These are phyloP conservation scores for Ceratina japonica DNA, from an alignment of 1,140 invertebrate genomes.

Conservation along the genomic window DNA sequence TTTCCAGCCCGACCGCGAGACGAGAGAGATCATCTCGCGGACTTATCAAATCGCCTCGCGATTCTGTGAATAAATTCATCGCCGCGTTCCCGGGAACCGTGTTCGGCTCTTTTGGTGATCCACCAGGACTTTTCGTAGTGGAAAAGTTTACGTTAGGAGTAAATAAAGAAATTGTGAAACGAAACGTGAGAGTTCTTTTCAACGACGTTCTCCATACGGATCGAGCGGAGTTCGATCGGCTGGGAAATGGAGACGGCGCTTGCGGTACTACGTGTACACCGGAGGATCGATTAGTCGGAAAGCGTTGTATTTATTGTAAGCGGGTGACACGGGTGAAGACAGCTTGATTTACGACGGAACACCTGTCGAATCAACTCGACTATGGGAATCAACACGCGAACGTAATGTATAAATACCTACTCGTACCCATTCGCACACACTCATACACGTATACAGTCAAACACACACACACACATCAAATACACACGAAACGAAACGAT, in stretches of 20 bases:
- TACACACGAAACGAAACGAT: background rate
- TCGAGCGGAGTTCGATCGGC: background rate
- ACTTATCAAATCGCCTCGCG: background rate
- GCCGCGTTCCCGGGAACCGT: too few relatives aligned
- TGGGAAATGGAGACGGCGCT: background rate
- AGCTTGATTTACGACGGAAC: background rate
- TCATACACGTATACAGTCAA: background rate
- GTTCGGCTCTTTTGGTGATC: too few relatives aligned
- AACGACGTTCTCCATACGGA: background rate
- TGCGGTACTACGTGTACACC: background rate
- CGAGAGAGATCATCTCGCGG: background rate
- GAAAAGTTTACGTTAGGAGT: background rate
- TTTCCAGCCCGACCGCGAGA: conserved; percentile 7
- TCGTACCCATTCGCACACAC: background rate
- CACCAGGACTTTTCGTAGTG: background rate
- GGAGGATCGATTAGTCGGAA: conserved; percentile 43
- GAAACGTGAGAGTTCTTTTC: background rate
- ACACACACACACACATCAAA: background rate
- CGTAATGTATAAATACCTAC: too few relatives aligned
- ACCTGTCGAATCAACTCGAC: too few relatives aligned
- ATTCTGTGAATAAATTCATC: conserved; percentile 23
- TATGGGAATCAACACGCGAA: too few relatives aligned
- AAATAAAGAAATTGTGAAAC: background rate
- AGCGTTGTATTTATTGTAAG: conserved; percentile 73
- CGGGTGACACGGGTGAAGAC: conserved; percentile 10